Evolutionary conservation across 2,888 invertebrate genomes (phyloP).

Genomic region (Halictus quadricinctus): DNA sequence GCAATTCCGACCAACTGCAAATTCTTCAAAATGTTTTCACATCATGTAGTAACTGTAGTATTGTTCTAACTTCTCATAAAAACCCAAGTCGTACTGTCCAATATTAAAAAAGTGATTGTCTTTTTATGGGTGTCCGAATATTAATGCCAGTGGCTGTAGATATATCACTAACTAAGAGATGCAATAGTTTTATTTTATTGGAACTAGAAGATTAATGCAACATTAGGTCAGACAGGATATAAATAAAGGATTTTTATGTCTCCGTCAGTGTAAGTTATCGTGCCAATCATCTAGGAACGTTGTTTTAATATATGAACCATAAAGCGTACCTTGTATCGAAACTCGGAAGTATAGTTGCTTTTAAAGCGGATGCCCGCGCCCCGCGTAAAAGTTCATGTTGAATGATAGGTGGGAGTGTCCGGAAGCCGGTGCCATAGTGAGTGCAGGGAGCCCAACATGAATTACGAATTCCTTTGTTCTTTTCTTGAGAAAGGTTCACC

Average conservation of each 20-base stretch:
- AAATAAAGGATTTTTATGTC: conserved; percentile 19
- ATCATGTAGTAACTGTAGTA: no score
- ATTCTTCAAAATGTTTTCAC: no score
- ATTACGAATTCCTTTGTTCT: conserved; percentile 66
- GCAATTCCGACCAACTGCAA: no score
- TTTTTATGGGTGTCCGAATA: no score
- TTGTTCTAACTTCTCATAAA: no score
- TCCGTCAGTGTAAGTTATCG: conserved; percentile 12
- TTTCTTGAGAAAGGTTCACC: conserved; percentile 44
- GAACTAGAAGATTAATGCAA: not conserved
- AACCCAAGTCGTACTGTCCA: no score
- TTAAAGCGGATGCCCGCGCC: conserved; percentile 57
- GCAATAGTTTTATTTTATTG: not conserved
- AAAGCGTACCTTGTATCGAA: conserved; percentile 55
- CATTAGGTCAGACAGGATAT: conserved; percentile 2
- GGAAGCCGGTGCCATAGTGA: conserved; percentile 55
- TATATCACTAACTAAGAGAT: not conserved
- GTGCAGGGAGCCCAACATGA: conserved; percentile 50
- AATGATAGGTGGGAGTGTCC: conserved; percentile 66
- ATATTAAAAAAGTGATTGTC: no score
- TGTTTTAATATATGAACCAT: conserved; percentile 40
- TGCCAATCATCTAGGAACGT: conserved; percentile 20
- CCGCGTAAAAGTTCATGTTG: conserved; percentile 57
- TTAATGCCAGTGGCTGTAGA: no score
- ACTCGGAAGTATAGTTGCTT: conserved; percentile 63